Conservation (phyloP, 2,888 invertebrate species). For the Drosophila imparisetae region DNA sequence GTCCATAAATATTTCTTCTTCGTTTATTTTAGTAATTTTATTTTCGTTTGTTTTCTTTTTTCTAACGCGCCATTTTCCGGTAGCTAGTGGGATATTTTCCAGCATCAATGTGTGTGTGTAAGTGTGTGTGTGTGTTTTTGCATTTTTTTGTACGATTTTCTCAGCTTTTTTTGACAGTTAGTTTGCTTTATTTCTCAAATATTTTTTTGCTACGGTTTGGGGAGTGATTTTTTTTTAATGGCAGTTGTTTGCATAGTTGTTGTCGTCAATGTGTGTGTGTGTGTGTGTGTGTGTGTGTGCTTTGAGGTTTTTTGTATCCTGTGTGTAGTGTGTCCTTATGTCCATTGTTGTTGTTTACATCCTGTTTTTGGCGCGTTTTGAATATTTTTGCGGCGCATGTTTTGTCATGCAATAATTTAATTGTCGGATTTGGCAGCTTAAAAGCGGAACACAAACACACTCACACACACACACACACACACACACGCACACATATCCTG, state of each 20-base stretch:
- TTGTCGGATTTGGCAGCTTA: constrained; percentile 80
- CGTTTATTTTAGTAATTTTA: background rate
- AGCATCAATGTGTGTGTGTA: background rate
- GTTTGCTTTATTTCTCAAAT: constrained; percentile 1
- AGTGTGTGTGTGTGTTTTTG: constrained; percentile 19
- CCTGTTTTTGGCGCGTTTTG: constrained; percentile 79
- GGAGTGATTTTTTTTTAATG: constrained; percentile 38
- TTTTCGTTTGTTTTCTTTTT: constrained; percentile 18
- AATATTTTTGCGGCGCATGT: constrained; percentile 79
- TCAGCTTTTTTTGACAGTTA: constrained; percentile 26
- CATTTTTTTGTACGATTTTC: constrained; percentile 32
- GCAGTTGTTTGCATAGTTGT: constrained; percentile 27
- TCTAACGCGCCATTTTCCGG: constrained; percentile 51
- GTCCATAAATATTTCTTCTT: background rate
- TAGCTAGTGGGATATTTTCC: constrained; percentile 46
- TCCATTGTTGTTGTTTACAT: constrained; percentile 72
- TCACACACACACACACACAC: background rate
- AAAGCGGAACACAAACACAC: constrained; percentile 40
- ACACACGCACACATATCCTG: background rate
- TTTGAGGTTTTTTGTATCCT: constrained; percentile 46
- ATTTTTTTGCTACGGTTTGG: constrained; percentile 27
- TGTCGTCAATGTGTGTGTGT: constrained; percentile 1
- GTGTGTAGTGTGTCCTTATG: constrained; percentile 29
- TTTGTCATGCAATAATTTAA: constrained; percentile 80
- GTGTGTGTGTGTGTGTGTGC: constrained; percentile 19